These are phyloP conservation scores for Rhabdomys dilectus DNA, from an alignment of 2,113 vertebrate genomes.

Conservation along the genomic window DNA sequence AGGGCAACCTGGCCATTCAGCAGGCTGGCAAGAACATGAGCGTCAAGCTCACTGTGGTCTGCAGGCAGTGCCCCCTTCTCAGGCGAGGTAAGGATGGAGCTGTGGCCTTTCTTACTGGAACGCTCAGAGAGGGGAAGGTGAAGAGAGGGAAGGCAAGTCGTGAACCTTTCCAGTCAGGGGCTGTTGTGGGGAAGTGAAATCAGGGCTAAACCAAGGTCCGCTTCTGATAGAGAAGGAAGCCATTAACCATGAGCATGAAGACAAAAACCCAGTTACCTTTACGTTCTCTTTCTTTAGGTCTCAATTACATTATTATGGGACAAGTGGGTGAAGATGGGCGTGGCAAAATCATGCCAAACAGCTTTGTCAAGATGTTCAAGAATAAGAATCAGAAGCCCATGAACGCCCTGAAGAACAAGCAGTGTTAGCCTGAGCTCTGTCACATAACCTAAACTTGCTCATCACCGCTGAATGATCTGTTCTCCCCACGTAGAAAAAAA, in stretches of 20 bases:
- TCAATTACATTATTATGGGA: constrained; percentile 99
- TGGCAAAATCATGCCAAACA: constrained; percentile 94
- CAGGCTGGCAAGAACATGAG: constrained; percentile 99
- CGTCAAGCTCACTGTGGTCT: constrained; percentile 93
- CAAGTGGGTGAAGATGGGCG: constrained; percentile 94
- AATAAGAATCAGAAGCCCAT: constrained; percentile 95
- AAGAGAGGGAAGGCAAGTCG: neutral
- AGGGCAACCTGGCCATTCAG: constrained; percentile 95
- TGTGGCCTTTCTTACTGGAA: neutral
- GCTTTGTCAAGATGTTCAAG: constrained; percentile 96
- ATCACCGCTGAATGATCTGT: constrained; percentile 58
- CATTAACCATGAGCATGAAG: neutral
- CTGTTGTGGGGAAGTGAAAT: neutral
- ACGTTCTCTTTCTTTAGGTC: constrained; percentile 88
- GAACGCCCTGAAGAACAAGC: constrained; percentile 93
- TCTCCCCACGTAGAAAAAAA: constrained; percentile 57
- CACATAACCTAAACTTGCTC: neutral
- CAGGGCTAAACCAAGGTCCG: neutral
- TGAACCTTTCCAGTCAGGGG: neutral
- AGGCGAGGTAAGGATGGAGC: constrained; percentile 88
- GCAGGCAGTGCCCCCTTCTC: constrained; percentile 96
- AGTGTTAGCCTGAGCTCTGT: constrained; percentile 88
- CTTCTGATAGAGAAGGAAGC: neutral
- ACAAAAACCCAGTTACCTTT: neutral
- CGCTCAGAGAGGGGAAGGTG: neutral